These are phyloP conservation scores for Megastigmus dorsalis DNA, from an alignment of 2,888 invertebrate genomes.

Conservation along the genomic window DNA sequence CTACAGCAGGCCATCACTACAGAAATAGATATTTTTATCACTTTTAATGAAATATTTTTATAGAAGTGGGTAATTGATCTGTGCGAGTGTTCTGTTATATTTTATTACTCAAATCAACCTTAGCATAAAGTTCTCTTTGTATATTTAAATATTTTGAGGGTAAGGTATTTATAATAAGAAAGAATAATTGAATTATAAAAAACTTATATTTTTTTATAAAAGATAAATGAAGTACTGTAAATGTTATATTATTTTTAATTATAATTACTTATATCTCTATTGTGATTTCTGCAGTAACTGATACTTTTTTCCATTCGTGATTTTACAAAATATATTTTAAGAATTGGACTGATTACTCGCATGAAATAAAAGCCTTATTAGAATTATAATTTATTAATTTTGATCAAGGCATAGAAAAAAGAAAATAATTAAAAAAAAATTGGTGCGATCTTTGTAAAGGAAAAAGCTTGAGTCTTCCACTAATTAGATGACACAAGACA, in stretches of 20 bases:
- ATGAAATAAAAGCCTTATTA: constrained; percentile 38
- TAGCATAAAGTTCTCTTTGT: constrained; percentile 4
- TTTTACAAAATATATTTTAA: constrained; percentile 32
- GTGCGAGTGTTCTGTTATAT: not conserved
- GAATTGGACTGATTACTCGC: constrained; percentile 29
- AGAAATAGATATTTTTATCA: not conserved
- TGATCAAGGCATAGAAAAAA: constrained; percentile 17
- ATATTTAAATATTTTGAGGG: constrained; percentile 17
- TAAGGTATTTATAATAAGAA: constrained; percentile 26
- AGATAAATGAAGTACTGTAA: constrained; percentile 8
- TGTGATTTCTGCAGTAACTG: constrained; percentile 42
- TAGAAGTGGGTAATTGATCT: not conserved
- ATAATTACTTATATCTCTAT: constrained; percentile 26
- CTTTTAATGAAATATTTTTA: constrained; percentile 10
- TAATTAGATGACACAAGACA: too few species aligned
- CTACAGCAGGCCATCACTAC: not conserved
- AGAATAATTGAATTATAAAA: constrained; percentile 8
- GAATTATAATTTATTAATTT: constrained; percentile 27
- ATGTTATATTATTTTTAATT: constrained; percentile 25
- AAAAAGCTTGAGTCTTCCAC: constrained; percentile 49
- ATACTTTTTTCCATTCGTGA: constrained; percentile 34
- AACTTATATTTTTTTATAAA: constrained; percentile 46
- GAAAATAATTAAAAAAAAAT: not conserved
- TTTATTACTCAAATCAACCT: constrained; percentile 1
- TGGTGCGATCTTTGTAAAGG: constrained; percentile 3